Evolutionary conservation across 2,797 vertebrate species (phyloP).

Genomic region (Pipistrellus nathusii): DNA sequence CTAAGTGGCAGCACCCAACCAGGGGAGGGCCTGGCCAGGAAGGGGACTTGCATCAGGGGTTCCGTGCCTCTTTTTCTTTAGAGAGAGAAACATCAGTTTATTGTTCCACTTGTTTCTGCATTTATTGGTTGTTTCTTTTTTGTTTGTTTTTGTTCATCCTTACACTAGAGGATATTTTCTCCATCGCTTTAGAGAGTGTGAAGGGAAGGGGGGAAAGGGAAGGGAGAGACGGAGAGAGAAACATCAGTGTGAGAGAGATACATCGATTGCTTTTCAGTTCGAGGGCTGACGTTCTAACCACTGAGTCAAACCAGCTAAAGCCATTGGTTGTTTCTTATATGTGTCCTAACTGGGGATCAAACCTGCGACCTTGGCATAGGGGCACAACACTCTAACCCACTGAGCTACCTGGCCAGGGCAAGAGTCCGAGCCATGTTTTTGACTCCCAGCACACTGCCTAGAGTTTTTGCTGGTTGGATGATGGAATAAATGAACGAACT

Average conservation of each 20-base stretch:
- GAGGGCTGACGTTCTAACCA: too few species aligned
- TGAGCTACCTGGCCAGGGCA: background rate
- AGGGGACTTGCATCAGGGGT: background rate
- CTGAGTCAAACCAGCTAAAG: too few species aligned
- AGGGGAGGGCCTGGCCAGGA: background rate
- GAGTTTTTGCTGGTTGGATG: background rate
- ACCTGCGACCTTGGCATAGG: background rate
- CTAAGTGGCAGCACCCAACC: background rate
- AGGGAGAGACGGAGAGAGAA: too few species aligned
- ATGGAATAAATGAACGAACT: background rate
- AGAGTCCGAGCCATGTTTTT: background rate
- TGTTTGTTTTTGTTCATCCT: too few species aligned
- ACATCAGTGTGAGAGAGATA: too few species aligned
- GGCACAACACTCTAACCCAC: background rate
- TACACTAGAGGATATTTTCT: too few species aligned
- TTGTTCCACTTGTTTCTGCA: background rate
- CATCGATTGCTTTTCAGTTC: too few species aligned
- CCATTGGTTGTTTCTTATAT: too few species aligned
- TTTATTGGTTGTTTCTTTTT: background rate
- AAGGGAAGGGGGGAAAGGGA: rapidly evolving
- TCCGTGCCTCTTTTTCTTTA: background rate
- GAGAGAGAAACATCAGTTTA: background rate
- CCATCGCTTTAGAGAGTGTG: too few species aligned
- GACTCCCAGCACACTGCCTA: background rate
- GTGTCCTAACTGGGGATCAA: background rate